Percentiles rank a stretch among this genome's conserved stretches.
These are phyloP conservation scores for Sigmodon hispidus DNA, from an alignment of 2,113 vertebrate genomes.

Conservation along the genomic window DNA sequence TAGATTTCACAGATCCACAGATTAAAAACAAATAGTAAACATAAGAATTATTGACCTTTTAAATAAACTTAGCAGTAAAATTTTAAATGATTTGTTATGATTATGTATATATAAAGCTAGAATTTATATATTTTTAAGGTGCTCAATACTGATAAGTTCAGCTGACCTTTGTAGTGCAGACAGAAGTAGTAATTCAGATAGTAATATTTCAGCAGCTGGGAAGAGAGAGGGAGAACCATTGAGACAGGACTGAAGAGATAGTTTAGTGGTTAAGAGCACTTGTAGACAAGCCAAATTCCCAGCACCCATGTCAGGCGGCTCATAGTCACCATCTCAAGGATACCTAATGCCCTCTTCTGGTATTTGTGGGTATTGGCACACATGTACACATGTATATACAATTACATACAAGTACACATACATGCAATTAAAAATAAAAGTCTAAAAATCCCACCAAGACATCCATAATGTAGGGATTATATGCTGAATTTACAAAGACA, in stretches of 20 bases:
- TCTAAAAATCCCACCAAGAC: not conserved
- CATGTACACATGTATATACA: too few species aligned
- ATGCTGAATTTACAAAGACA: not conserved
- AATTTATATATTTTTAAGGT: not conserved
- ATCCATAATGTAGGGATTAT: not conserved
- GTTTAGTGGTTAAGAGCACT: not conserved
- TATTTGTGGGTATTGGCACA: not conserved
- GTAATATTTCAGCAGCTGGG: not conserved
- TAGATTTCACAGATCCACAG: not conserved
- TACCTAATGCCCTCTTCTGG: not conserved
- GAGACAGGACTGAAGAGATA: not conserved
- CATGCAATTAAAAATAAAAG: not conserved
- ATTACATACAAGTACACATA: not conserved
- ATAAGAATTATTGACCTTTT: not conserved
- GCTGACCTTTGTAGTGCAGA: not conserved
- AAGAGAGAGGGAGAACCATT: not conserved
- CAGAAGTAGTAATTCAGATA: not conserved
- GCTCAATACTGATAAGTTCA: not conserved
- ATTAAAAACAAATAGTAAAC: not conserved
- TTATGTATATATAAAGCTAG: not conserved
- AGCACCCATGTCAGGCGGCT: not conserved
- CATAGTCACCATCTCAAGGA: not conserved
- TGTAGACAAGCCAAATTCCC: not conserved
- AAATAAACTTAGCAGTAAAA: not conserved
- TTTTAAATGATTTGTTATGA: not conserved